Percentiles rank a stretch among this genome's conserved stretches.
Evolutionary conservation across 2,113 vertebrate species (phyloP).

Genomic region (Oncorhynchus clarkii): DNA sequence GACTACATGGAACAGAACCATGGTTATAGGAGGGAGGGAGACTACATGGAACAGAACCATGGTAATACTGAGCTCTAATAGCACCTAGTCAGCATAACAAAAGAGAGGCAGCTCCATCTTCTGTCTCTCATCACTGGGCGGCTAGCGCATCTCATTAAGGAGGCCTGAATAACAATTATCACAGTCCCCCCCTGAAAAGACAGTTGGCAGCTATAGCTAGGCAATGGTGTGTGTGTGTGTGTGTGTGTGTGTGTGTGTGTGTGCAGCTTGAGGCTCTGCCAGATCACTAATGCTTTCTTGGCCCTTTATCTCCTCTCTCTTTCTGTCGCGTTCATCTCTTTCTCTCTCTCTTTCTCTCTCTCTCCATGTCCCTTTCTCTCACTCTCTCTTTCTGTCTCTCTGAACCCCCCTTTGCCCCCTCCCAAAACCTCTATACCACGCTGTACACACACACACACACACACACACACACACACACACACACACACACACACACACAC

Average conservation of each 20-base stretch:
- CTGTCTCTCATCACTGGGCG: slow-evolving; percentile 69
- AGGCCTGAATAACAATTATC: slow-evolving; percentile 79
- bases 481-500: neutral
- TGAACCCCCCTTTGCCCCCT: neutral
- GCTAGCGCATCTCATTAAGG: slow-evolving; percentile 75
- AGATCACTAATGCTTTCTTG: slow-evolving; percentile 69
- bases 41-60: too few relatives aligned
- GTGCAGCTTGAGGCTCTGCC: slow-evolving; percentile 38
- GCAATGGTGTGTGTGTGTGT: slow-evolving; percentile 14
- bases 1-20: too few relatives aligned
- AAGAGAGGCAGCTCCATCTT: slow-evolving; percentile 55
- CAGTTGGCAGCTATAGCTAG: slow-evolving; percentile 52
- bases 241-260: neutral
- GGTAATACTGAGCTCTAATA: slow-evolving; percentile 59
- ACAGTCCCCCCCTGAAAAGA: slow-evolving; percentile 38
- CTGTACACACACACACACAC: slow-evolving; percentile 1
- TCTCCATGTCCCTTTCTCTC: slow-evolving; percentile 7
- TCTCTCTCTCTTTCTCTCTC: slow-evolving; percentile 55
- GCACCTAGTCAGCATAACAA: slow-evolving; percentile 79
- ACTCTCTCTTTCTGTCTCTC: neutral
- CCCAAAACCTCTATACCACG: slow-evolving; percentile 10
- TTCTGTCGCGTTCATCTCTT: slow-evolving; percentile 36
- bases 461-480: neutral
- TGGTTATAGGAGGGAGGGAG: too few relatives aligned
- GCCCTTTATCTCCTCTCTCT: slow-evolving; percentile 40